Evolutionary conservation across 2,888 invertebrate species (phyloP), one percentile per base, ranked within the genome.

Genomic region (Drosophila neotestacea): DNA sequence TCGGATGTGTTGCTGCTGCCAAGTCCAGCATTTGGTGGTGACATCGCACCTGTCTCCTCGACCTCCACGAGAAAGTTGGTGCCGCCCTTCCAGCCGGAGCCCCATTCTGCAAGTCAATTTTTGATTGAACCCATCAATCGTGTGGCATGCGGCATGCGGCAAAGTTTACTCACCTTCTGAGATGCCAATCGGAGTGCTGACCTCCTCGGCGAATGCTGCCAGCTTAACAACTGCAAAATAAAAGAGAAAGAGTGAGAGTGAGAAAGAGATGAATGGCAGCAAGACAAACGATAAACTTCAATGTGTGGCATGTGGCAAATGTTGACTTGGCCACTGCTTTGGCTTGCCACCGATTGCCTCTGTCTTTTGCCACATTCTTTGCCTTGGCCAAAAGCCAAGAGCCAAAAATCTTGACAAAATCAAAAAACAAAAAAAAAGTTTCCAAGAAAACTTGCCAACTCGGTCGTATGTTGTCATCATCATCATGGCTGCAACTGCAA

Each of bases 11-110:
- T 80, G 63, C 52, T 75, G 60, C 60, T 70, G 47, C 48, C 42
- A 48, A 72, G 64, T 52, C 82, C 69, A 1, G 58, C 63, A 36
- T 73, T 68, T 6, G 85, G 67, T 16, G 75, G 70, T 38, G 89
- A 73, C 64, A 81, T 80, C 74, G 88, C 76, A 16, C 88, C 85
- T 50, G 92, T 90, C 80, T 92, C 91, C 70, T 92, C 92, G 75
- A 92, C 91, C 87, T 92, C 92, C 55, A 92, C 92, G 51, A 92
- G 89, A 70, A 92, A 92, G 72, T 91, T 91, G 70, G 92, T 90
- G 68, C 92, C 92, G 56, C 92, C 91, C 56, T 81, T 85, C 92
- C 91, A 91, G 56, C 92, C 92, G 58, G 92, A 91, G 74, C 92
- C 92, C 92, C 92, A 92, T 92, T 92, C 92, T 92, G 77, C 11